A percentile compares a stretch with the other conserved stretches of the same genome.
Evolutionary conservation across 2,113 vertebrate species (phyloP).

Genomic region (Empidonax alnorum): DNA sequence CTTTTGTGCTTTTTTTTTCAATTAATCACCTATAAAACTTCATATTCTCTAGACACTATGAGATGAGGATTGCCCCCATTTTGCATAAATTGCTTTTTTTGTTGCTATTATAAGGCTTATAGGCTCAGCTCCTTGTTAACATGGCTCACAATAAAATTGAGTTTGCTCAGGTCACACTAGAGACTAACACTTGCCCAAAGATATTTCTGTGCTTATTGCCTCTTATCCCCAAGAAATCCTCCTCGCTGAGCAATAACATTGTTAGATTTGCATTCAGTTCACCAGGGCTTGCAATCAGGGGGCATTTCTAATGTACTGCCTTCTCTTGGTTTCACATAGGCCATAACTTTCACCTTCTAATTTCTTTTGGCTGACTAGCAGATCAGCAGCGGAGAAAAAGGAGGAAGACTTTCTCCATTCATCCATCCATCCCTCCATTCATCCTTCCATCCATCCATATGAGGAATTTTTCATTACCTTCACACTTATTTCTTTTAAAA

Average conservation of each 20-base stretch:
- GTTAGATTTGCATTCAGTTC: conserved; percentile 11
- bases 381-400: not conserved
- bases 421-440: not conserved
- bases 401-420: not conserved
- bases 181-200: conserved; percentile 29
- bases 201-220: conserved; percentile 32
- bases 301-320: not conserved
- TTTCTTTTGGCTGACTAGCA: not conserved
- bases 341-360: not conserved
- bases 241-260: not conserved
- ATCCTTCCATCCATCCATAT: not conserved
- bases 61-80: conserved; percentile 33
- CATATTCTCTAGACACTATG: conserved; percentile 4
- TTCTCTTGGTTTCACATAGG: not conserved
- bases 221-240: not conserved
- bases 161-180: conserved; percentile 31
- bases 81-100: conserved; percentile 55
- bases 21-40: conserved; percentile 48
- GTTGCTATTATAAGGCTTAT: conserved; percentile 19
- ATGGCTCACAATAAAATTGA: conserved; percentile 16
- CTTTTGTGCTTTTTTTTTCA: not conserved
- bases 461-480: not conserved
- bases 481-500: not conserved
- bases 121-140: conserved; percentile 37
- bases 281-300: not conserved